Conservation (phyloP, 2,888 invertebrate genomes). For the Cataglyphis albicans region DNA sequence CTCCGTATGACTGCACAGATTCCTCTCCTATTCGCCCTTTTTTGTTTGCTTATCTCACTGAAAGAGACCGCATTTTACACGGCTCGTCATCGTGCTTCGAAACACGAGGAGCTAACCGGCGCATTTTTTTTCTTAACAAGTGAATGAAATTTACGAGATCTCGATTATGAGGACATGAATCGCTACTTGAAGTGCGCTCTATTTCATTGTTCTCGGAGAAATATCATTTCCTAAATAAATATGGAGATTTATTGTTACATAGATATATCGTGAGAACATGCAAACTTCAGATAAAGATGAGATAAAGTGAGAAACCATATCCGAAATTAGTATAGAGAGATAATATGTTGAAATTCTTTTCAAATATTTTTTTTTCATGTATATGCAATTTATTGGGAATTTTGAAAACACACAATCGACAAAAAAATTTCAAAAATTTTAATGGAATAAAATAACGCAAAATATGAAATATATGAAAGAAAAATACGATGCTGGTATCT, state of each 20-base stretch:
- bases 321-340: neutral
- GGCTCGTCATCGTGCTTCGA: constrained; percentile 12
- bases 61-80: constrained; percentile 20
- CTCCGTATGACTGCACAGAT: constrained; percentile 66
- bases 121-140: neutral
- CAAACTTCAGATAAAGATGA: neutral
- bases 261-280: neutral
- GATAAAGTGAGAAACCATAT: neutral
- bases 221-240: neutral
- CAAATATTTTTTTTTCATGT: neutral
- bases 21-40: constrained; percentile 40
- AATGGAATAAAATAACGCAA: neutral
- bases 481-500: neutral
- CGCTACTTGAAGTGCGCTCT: neutral
- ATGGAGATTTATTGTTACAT: neutral
- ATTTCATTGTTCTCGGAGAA: neutral
- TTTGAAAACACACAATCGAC: neutral
- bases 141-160: neutral
- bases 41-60: constrained; percentile 16
- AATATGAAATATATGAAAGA: neutral
- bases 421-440: neutral
- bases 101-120: constrained; percentile 15
- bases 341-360: neutral
- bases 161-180: neutral
- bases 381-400: neutral